Conservation (phyloP, 2,113 vertebrate species). For the Corydoras maculifer region DNA sequence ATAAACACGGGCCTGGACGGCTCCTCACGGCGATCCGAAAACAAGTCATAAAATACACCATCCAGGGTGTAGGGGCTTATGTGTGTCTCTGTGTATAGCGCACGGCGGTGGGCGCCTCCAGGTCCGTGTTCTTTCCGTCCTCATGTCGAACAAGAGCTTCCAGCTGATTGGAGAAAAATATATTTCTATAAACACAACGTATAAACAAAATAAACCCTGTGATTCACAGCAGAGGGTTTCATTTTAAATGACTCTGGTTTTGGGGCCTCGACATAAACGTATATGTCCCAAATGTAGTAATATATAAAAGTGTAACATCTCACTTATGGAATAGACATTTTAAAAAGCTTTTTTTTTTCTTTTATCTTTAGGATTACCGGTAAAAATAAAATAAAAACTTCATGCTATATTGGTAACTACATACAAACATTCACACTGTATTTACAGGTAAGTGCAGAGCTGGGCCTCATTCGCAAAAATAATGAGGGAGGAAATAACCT, state of each 20-base stretch:
- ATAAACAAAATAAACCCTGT: constrained; percentile 11
- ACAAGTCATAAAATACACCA: not conserved
- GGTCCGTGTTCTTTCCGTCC: too few species aligned
- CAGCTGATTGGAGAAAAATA: not conserved
- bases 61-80: not conserved
- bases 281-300: constrained; percentile 38
- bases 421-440: constrained; percentile 41
- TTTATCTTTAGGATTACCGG: constrained; percentile 18
- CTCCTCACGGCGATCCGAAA: constrained; percentile 19
- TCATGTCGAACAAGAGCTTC: not conserved
- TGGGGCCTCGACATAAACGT: constrained; percentile 40
- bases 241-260: constrained; percentile 19
- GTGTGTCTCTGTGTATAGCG: not conserved
- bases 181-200: not conserved
- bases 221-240: constrained; percentile 9
- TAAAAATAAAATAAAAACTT: constrained; percentile 16
- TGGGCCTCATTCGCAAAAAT: not conserved
- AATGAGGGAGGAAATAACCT: not conserved
- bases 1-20: constrained; percentile 39
- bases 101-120: too few species aligned
- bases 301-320: constrained; percentile 43
- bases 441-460: constrained; percentile 46
- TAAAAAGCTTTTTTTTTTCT: constrained; percentile 27
- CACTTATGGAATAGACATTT: constrained; percentile 36
- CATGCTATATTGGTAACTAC: constrained; percentile 44